Evolutionary conservation across 2,888 invertebrate genomes (phyloP).

Genomic region (Trachelus troglodyta): DNA sequence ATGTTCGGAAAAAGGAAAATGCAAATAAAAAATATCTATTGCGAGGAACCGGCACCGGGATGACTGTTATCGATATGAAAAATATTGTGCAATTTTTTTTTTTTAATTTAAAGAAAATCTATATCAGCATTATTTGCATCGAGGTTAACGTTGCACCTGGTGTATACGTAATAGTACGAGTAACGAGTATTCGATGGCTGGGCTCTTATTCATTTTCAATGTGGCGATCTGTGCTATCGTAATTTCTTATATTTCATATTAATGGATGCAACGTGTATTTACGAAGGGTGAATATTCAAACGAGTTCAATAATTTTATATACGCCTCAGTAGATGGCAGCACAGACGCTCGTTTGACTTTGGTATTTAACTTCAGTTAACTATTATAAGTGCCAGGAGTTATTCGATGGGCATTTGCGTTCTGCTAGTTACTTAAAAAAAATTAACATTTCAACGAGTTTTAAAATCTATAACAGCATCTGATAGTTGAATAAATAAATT

Average conservation of each 20-base stretch:
- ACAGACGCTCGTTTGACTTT: neutral
- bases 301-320: neutral
- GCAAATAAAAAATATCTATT: neutral
- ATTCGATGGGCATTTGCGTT: neutral
- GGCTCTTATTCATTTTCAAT: slow-evolving; percentile 40
- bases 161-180: neutral
- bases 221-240: slow-evolving; percentile 30
- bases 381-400: neutral
- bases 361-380: too few relatives aligned
- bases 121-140: neutral
- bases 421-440: neutral
- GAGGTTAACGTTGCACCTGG: neutral
- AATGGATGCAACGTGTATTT: slow-evolving; percentile 22
- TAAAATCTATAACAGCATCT: too few relatives aligned
- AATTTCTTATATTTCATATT: slow-evolving; percentile 35
- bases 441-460: neutral
- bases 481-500: too few relatives aligned
- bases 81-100: neutral
- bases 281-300: slow-evolving; percentile 22
- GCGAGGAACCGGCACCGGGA: neutral
- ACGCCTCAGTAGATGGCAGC: neutral
- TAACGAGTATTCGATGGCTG: slow-evolving; percentile 42
- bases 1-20: neutral
- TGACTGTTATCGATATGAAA: neutral
- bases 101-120: too few relatives aligned